Conservation (phyloP, 2,797 vertebrate species). For the Lagodon rhomboides region DNA sequence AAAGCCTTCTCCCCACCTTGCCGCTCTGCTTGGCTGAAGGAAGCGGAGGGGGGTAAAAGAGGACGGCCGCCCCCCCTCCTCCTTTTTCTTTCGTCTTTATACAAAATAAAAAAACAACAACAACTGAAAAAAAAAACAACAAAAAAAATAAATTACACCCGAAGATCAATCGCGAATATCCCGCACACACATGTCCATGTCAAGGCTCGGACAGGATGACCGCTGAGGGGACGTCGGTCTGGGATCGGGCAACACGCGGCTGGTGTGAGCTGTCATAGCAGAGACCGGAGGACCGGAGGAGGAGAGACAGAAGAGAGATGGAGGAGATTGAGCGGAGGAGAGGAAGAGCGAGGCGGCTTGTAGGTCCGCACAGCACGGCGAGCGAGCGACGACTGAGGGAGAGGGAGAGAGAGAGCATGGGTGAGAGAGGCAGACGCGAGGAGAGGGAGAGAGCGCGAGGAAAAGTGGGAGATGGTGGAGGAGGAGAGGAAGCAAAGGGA, state of each 20-base stretch:
- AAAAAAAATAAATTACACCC: slow-evolving; percentile 26
- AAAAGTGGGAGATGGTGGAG: slow-evolving; percentile 21
- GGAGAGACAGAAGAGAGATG: slow-evolving; percentile 65
- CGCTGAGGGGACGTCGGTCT: slow-evolving; percentile 70
- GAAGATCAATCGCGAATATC: slow-evolving; percentile 77
- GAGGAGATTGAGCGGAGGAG: slow-evolving; percentile 69
- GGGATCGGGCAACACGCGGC: slow-evolving; percentile 75
- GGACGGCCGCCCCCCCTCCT: slow-evolving; percentile 75
- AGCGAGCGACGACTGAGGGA: slow-evolving; percentile 76
- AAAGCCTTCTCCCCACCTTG: slow-evolving; percentile 77
- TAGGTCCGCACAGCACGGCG: slow-evolving; percentile 80
- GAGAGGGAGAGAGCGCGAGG: slow-evolving; percentile 30
- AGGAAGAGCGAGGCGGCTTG: slow-evolving; percentile 66
- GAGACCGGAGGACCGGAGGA: slow-evolving; percentile 67
- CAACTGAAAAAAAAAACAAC: not conserved
- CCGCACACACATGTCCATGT: slow-evolving; percentile 76
- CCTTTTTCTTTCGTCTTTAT: slow-evolving; percentile 68
- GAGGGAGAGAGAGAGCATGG: slow-evolving; percentile 17
- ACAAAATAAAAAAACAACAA: slow-evolving; percentile 22
- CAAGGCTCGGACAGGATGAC: slow-evolving; percentile 69
- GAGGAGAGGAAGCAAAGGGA: not conserved
- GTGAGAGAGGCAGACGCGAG: slow-evolving; percentile 17
- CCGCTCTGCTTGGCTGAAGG: slow-evolving; percentile 76
- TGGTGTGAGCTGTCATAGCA: slow-evolving; percentile 83
- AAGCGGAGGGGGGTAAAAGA: slow-evolving; percentile 79